Conservation (phyloP, 2,797 vertebrate genomes). For the Oophaga sylvatica region DNA sequence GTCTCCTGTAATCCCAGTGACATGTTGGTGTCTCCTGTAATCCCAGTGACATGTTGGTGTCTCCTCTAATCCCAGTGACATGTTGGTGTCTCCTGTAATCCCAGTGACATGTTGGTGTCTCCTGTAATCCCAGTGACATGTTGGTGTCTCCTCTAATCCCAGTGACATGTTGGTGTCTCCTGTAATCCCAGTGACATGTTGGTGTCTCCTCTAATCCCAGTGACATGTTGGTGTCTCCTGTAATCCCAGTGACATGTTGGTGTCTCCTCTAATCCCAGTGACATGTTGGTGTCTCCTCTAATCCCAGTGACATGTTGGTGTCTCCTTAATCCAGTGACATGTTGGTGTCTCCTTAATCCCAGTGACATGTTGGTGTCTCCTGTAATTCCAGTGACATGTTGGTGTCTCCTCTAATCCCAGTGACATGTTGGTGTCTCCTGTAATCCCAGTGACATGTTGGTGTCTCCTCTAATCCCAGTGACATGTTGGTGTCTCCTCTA, state of each 20-base stretch:
- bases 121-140: neutral
- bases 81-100: too few species aligned
- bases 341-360: neutral
- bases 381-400: neutral
- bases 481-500: neutral
- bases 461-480: neutral
- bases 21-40: neutral
- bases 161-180: too few species aligned
- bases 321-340: too few species aligned
- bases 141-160: neutral
- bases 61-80: neutral
- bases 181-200: neutral
- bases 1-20: neutral
- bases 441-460: neutral
- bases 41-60: neutral
- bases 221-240: neutral
- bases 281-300: neutral
- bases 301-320: neutral
- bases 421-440: too few species aligned
- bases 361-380: neutral
- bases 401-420: fast-evolving
- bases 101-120: neutral
- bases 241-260: too few species aligned
- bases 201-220: neutral
- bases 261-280: neutral